Base-by-base conservation (phyloP, 2,888 invertebrate species). In the Drosophila sordidapex region DNA sequence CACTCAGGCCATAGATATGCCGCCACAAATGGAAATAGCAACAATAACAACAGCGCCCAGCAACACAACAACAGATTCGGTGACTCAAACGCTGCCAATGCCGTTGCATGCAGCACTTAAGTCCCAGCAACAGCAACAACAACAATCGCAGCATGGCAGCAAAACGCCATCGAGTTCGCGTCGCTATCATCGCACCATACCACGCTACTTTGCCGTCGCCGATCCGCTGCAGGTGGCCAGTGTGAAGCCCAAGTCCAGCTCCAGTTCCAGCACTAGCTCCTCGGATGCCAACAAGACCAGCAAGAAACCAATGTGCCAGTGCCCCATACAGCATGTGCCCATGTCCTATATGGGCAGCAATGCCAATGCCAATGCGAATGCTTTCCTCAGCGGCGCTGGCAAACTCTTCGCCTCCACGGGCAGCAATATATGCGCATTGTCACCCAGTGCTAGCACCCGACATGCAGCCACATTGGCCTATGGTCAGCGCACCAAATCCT, bases 311-410 rank as follows among this genome's bases (percentile, higher is more conserved):
- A 92, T 92, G 70, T 93, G 93, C 75, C 93, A 93, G 81, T 93
- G 93, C 70, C 93, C 93, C 33, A 90, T 93, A 46, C 93, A 93
- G 60, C 93, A 93, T 79, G 93, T 93, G 29, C 93, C 93, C 64
- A 93, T 93, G 93, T 92, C 93, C 15, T 93, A 93, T 68, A 93
- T 93, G 93, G 93, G 92, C 35, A 90, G 93, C 46, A 92, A 91
- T 69, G 91, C 87, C 74, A 91, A 83, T 61, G 87, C 89, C 29
- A 89, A 90, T 67, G 86, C 89, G 21, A 88, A 90, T 65, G 86
- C 87, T 15, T 82, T 82, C 29, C 70, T 82, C 8, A 90, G 78
- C 57, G 84, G 85, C 33, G 85, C 85, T 8, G 81, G 90, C 43
- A 89, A 89, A 31, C 70, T 89, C 25, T 84, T 83, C 38, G 70